Evolutionary conservation across 30 jellyfish, hydroid and myxozoan species (phyloP).

Genomic region (Hydractinia symbiolongicarpus): DNA sequence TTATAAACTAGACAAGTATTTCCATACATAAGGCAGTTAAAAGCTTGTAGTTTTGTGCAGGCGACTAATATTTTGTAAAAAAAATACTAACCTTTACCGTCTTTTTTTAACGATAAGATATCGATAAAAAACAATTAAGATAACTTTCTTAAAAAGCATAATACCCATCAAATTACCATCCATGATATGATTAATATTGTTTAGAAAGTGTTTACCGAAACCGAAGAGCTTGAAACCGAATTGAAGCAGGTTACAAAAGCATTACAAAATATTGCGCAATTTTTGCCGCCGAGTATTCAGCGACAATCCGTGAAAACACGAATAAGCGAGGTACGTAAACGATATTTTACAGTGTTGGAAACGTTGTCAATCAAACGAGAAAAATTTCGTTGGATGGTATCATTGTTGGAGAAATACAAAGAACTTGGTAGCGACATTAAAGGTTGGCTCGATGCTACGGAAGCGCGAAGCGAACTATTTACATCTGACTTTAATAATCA

Average conservation of each 20-base stretch:
- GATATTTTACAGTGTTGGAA: conserved; percentile 33
- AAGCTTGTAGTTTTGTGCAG: too few species aligned
- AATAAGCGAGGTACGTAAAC: conserved; percentile 46
- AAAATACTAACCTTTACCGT: background rate
- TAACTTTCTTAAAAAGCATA: background rate
- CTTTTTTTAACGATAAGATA: too few species aligned
- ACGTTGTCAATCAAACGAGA: conserved; percentile 44
- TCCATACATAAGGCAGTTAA: too few species aligned
- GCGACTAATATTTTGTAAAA: too few species aligned
- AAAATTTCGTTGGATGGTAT: conserved; percentile 38
- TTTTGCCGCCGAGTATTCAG: conserved; percentile 59
- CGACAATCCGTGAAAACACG: conserved; percentile 40
- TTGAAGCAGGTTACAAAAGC: conserved; percentile 35
- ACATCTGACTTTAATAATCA: conserved; percentile 38
- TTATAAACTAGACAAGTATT: too few species aligned
- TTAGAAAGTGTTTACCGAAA: conserved; percentile 45
- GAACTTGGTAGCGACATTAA: conserved; percentile 40
- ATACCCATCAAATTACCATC: background rate
- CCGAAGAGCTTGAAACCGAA: conserved; percentile 43
- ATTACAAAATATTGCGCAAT: conserved; percentile 58
- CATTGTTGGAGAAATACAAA: conserved; percentile 47
- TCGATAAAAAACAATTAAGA: too few species aligned
- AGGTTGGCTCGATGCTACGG: conserved; percentile 68
- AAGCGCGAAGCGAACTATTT: conserved; percentile 33
- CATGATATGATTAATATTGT: background rate